Evolutionary conservation across 2,113 vertebrate species (phyloP), one percentile per base, ranked within the genome.

Genomic region (Toxotes chatareus): DNA sequence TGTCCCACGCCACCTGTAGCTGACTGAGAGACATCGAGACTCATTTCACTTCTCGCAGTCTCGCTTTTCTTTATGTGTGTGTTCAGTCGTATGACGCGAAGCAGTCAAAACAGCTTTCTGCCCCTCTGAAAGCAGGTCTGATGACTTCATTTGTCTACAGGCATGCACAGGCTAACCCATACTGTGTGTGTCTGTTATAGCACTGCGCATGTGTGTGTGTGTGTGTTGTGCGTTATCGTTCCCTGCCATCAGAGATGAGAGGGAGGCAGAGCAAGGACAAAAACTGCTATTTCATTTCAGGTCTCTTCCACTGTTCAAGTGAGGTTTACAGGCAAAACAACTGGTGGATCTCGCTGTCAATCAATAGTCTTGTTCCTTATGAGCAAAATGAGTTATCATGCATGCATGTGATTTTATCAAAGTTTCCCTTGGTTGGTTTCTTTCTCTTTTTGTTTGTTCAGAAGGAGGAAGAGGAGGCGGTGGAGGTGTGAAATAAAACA

Each of bases 101-200:
- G 31, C 38, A 71, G 65, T 57, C 80, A 76, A 78, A 89, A 79
- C 86, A 82, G 14, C 61, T 68, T 27, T 68, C 13, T 75, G 53
- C 23, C 4, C 23, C 13, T 38, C 10, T 55, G 63, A 47, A 27
- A 76, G 46, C 17, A 16, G 53, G 79, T 49, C 57, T 27, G 40
- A 62, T 49, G 62, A 55, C 62, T 51, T 64, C 16, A 9, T 55
- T 62, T 42, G 0, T 47, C 31, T 38, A 32, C 21, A 21, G 4
- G 38, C 14, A 10, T 0, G 55, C 32, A 17, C 42, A 61, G 36
- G 46, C 61, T 49, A 7, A 40, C 1, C 38, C 38, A 40, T 0
- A 40, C 38, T 9, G n/a, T 49, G 59, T 34, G 7, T 31, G 19
- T 44, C 7, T 40, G 38, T 40, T 17, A 67, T 3, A 11, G n/a